Conservation (phyloP, 30 jellyfish, hydroid and myxozoan genomes). For the Hydra vulgaris region DNA sequence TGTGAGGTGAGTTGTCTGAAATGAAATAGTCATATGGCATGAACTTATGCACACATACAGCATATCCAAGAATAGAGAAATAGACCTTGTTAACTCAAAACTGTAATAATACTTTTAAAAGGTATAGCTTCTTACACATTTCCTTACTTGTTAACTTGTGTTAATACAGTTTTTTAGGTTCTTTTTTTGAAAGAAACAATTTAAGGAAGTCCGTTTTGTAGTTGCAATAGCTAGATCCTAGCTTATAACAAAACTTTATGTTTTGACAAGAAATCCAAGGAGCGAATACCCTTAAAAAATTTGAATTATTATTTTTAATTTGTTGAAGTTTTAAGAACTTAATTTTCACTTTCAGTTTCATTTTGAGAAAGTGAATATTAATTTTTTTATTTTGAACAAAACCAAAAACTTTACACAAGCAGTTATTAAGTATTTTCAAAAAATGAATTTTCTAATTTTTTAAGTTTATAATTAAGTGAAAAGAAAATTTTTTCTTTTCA, state of each 20-base stretch:
- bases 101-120: neutral
- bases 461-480: neutral
- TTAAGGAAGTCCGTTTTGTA: neutral
- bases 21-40: neutral
- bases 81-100: neutral
- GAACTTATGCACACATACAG: neutral
- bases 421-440: neutral
- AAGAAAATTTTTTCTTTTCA: too few species aligned
- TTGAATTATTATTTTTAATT: too few species aligned
- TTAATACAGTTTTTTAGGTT: neutral
- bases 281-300: neutral
- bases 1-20: neutral
- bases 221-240: neutral
- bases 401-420: neutral
- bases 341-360: neutral
- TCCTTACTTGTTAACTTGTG: neutral
- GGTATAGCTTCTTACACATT: neutral
- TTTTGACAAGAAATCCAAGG: neutral
- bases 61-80: neutral
- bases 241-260: too few species aligned
- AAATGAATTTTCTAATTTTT: neutral
- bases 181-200: neutral
- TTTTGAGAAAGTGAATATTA: neutral
- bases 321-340: neutral
- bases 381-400: neutral